These are phyloP conservation scores for Falco berigora DNA, from an alignment of 2,797 vertebrate genomes.

Conservation along the genomic window DNA sequence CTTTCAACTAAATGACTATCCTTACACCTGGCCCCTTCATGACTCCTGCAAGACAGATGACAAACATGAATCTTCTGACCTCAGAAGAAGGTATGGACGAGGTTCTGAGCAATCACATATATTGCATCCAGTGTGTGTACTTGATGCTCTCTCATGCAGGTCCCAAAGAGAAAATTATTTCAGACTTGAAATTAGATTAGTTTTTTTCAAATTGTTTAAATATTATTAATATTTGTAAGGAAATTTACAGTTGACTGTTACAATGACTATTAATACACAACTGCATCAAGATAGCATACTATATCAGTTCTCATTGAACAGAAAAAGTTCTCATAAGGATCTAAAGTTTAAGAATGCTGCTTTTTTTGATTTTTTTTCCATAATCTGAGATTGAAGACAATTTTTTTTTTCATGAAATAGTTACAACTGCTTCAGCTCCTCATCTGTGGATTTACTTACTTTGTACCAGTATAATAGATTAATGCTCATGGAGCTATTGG, in stretches of 20 bases:
- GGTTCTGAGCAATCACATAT: background rate
- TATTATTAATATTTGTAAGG: background rate
- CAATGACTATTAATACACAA: background rate
- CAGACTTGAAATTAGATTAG: background rate
- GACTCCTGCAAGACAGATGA: background rate
- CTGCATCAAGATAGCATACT: background rate
- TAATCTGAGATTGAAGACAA: background rate
- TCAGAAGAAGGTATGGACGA: background rate
- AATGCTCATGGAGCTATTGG: background rate
- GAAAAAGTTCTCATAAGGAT: background rate
- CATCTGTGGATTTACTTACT: background rate
- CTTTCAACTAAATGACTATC: background rate
- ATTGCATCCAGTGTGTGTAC: background rate
- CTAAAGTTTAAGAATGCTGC: background rate
- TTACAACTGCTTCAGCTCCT: background rate
- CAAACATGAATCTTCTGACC: background rate
- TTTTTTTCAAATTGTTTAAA: background rate
- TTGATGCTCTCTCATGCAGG: background rate
- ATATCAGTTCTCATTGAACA: background rate
- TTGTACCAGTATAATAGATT: background rate
- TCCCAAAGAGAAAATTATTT: background rate
- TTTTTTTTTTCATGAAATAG: background rate
- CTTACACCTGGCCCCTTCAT: background rate
- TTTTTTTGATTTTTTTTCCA: background rate
- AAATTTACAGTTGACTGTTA: background rate